Percentiles rank a stretch among this genome's conserved stretches.
phyloP scores from a whole-genome alignment of 2,113 vertebrate species.

The rat (Rattus norvegicus) region GRCr8 NC_086029.1:22710501-22711000 shows the following conservation, averaged over 20 bases:
- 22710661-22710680: conserved; percentile 33
- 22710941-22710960: neutral
- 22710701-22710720: neutral
- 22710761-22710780: neutral
- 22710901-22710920: neutral
- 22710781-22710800: neutral
- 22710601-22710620: neutral
- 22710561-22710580: neutral
- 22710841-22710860: neutral
- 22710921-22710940: neutral
- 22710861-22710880: neutral
- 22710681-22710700: neutral
- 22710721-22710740: neutral
- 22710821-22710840: neutral
- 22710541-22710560: neutral
- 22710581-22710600: neutral
- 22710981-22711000: neutral
- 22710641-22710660: neutral
- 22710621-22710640: neutral
- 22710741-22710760: neutral
- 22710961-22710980: neutral
- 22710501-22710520: neutral
- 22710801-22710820: neutral
- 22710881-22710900: neutral
- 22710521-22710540: neutral